A percentile compares a stretch with the other conserved stretches of the same genome.
Conservation (phyloP, 2,888 invertebrate species). For the Dascillus cervinus region DNA sequence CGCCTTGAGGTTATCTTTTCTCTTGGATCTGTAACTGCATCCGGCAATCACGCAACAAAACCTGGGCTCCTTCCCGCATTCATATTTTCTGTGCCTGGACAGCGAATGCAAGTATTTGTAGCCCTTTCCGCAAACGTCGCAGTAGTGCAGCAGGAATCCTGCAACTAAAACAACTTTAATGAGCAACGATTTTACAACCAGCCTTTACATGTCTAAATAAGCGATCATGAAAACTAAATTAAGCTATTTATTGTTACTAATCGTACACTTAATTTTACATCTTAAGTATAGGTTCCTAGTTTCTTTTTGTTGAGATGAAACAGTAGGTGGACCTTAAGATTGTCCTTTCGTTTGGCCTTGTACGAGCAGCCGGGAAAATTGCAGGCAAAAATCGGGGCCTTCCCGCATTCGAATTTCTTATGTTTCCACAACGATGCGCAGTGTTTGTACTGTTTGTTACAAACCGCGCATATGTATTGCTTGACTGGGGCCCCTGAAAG, state of each 20-base stretch:
- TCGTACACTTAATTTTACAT: not conserved
- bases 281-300: not conserved
- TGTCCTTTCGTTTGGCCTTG: conserved; percentile 17
- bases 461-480: too few relatives aligned
- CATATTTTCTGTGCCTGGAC: conserved; percentile 27
- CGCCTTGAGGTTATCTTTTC: conserved; percentile 26
- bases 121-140: conserved; percentile 24
- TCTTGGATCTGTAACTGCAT: conserved; percentile 27
- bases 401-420: conserved; percentile 19
- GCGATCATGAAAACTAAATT: not conserved
- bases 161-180: conserved; percentile 4
- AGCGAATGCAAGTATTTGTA: conserved; percentile 30
- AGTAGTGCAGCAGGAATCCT: conserved; percentile 13
- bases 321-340: conserved; percentile 1
- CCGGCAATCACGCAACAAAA: conserved; percentile 26
- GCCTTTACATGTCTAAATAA: not conserved
- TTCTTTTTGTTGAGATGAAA: not conserved
- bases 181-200: too few relatives aligned
- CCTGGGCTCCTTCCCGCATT: conserved; percentile 29
- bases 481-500: too few relatives aligned
- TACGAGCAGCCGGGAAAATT: conserved; percentile 16
- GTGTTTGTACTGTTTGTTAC: conserved; percentile 9
- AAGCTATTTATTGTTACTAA: not conserved
- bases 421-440: conserved; percentile 12
- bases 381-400: conserved; percentile 19